These are phyloP conservation scores for Eulacestoma nigropectus DNA, from an alignment of 2,113 vertebrate species.

Conservation along the genomic window DNA sequence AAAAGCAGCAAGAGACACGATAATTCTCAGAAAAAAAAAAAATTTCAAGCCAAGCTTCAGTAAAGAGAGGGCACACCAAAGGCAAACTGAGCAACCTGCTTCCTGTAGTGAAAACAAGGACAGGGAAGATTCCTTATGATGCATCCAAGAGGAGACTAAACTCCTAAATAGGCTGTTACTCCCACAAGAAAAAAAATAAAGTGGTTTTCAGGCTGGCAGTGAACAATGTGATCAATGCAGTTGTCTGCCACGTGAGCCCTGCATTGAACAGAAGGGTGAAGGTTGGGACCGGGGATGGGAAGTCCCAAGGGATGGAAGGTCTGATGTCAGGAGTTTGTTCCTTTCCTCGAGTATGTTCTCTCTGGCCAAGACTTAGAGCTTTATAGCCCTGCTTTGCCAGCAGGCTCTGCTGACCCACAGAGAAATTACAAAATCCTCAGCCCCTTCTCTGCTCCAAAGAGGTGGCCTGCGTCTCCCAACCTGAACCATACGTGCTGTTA, in stretches of 20 bases:
- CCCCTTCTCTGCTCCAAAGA: not conserved
- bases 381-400: not conserved
- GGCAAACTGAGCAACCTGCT: not conserved
- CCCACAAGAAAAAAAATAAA: not conserved
- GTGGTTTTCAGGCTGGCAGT: not conserved
- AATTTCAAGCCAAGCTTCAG: not conserved
- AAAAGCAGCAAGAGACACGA: not conserved
- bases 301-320: not conserved
- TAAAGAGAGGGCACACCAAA: not conserved
- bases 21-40: not conserved
- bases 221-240: not conserved
- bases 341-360: not conserved
- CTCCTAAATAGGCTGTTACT: not conserved
- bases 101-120: not conserved
- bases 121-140: not conserved
- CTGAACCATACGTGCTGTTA: not conserved
- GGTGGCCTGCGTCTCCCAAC: not conserved
- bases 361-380: not conserved
- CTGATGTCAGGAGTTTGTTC: not conserved
- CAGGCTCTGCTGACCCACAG: not conserved
- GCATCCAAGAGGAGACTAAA: not conserved
- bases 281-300: not conserved
- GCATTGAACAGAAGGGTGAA: not conserved
- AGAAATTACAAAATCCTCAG: not conserved
- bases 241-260: too few species aligned